Base-by-base conservation (phyloP, 2,113 vertebrate species). In the Galbula dea region DNA sequence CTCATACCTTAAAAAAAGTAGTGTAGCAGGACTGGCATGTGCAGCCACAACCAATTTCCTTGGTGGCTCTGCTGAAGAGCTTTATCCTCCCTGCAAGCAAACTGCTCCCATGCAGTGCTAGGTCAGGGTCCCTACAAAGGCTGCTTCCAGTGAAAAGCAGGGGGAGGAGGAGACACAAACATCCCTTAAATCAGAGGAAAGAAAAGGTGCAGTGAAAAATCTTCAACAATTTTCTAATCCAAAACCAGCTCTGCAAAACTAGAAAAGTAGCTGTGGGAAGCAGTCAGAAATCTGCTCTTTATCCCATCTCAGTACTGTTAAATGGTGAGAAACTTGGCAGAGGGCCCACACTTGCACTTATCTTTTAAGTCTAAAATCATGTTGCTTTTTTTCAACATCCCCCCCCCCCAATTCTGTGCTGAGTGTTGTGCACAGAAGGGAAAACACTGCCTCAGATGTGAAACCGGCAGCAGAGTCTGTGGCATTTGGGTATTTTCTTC, bases 301-400 rank as follows among this genome's bases (percentile, higher is more conserved):
- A 96, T 95, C 95, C 94, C 80, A 90, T 91, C 90, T 86, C 82
- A 55, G 86, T 37, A 14, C 73, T 80, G 74, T 89, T 96, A 95
- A 95, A 93, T 96, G 87, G 95, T 94, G 89, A 95, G 84, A 96
- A 95, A 91, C 66, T 93, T 97, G 95, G 95, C 95, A 93, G 93
- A 90, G 62, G 36, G 84, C 95, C 95, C 90, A 90, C 73, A 82
- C 79, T 93, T 92, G 94, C 79, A 86, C 91, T 96, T 95, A 90
- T 94, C 87, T 93, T 68, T 37, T 88, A 52, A 88, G 83, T 89
- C 86, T 93, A 90, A 93, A 95, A 94, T 93, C 88, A 72, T n/a
- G 80, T 72, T 80, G 79, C 62, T 74, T 94, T 86, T 86, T 59
- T 36, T 26, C 11, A 12, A 8, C 26, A 21, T 22, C 46, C 49